These are phyloP conservation scores for Nomada ferruginata DNA, from an alignment of 2,888 invertebrate species.

Conservation along the genomic window DNA sequence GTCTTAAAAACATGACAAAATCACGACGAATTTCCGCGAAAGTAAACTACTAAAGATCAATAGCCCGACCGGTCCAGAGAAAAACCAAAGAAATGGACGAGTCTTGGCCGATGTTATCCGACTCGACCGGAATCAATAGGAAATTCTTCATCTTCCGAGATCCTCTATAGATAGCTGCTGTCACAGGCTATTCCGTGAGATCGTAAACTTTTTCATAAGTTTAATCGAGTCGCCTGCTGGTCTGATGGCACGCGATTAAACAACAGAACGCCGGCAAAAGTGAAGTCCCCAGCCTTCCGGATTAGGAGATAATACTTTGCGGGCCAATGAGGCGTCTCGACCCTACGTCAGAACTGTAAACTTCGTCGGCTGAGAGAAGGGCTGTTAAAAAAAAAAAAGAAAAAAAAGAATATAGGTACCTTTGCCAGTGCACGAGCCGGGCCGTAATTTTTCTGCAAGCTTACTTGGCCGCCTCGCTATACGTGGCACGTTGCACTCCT, in stretches of 20 bases:
- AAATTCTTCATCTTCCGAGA: conserved; percentile 29
- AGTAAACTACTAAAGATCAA: conserved; percentile 11
- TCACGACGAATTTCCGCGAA: conserved; percentile 3
- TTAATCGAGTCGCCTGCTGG: conserved; percentile 71
- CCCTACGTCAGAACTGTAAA: conserved; percentile 35
- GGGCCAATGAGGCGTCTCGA: conserved; percentile 55
- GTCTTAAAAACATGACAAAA: background rate
- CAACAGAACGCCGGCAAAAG: conserved; percentile 50
- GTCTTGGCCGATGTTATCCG: conserved; percentile 12
- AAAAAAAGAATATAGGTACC: background rate
- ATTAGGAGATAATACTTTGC: conserved; percentile 55
- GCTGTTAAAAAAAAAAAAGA: background rate
- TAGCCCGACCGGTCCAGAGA: background rate
- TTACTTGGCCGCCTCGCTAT: background rate
- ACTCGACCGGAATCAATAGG: conserved; percentile 42
- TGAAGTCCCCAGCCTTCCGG: conserved; percentile 23
- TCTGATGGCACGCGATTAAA: conserved; percentile 55
- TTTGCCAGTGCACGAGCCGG: background rate
- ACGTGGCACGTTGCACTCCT: background rate
- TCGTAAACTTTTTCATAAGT: conserved; percentile 74
- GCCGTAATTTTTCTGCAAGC: conserved; percentile 12
- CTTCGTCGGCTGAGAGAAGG: background rate
- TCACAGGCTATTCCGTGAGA: conserved; percentile 36
- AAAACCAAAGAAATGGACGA: background rate
- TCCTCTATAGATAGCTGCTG: conserved; percentile 20